Conservation (phyloP, 2,113 vertebrate genomes). For the Anarhynchus alexandrinus region DNA sequence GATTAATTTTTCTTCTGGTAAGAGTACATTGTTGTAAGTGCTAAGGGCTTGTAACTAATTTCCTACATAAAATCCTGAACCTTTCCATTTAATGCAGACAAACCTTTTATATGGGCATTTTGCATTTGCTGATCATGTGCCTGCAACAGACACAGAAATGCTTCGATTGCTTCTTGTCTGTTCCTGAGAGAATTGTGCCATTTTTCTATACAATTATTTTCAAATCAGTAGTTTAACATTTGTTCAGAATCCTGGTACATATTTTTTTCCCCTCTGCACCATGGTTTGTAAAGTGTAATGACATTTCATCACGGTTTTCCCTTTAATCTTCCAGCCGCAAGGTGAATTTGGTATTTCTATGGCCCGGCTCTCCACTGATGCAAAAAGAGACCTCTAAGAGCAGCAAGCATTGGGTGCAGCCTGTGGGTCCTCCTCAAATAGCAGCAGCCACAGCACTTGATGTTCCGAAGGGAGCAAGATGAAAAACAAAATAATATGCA, state of each 20-base stretch:
- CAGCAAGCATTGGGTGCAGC: not conserved
- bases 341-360: not conserved
- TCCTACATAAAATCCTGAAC: not conserved
- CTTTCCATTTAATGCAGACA: not conserved
- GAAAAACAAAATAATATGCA: accelerated
- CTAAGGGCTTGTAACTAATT: not conserved
- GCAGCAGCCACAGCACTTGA: not conserved
- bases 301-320: not conserved
- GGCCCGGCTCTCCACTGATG: not conserved
- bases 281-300: not conserved
- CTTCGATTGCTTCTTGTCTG: not conserved
- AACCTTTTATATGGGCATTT: not conserved
- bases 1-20: not conserved
- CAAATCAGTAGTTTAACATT: not conserved
- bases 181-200: not conserved
- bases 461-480: not conserved
- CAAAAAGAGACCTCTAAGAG: not conserved
- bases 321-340: not conserved
- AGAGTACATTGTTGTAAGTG: not conserved
- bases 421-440: not conserved
- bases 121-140: not conserved
- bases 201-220: not conserved
- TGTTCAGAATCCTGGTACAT: not conserved
- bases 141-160: not conserved
- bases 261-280: not conserved